Evolutionary conservation across 2,113 vertebrate species (phyloP).

Genomic region (Lontra canadensis): DNA sequence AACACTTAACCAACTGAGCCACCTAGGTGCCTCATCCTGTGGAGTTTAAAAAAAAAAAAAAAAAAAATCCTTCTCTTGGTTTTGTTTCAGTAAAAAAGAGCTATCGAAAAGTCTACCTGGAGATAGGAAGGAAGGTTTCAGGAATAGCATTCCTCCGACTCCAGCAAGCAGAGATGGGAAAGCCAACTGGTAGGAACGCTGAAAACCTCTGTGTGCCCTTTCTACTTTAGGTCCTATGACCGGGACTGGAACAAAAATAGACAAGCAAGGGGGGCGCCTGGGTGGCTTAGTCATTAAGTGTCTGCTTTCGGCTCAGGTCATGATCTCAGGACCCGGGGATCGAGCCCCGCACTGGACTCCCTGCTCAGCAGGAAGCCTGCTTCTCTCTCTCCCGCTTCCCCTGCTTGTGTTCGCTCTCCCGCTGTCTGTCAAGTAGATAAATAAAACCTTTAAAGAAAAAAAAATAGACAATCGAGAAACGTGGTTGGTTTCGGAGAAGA

Average conservation of each 20-base stretch:
- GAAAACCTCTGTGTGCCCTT: background rate
- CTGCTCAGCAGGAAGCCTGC: too few species aligned
- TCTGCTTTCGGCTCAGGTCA: too few species aligned
- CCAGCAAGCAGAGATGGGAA: background rate
- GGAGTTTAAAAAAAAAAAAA: background rate
- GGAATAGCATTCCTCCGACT: background rate
- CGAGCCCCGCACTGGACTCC: too few species aligned
- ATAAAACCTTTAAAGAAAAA: too few species aligned
- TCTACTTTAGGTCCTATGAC: background rate
- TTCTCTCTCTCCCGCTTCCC: too few species aligned
- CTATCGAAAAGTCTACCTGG: background rate
- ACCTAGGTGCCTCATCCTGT: background rate
- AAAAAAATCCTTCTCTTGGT: background rate
- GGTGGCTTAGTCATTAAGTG: too few species aligned
- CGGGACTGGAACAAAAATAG: background rate
- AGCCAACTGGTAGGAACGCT: background rate
- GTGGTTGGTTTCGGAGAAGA: background rate
- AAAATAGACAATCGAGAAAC: background rate
- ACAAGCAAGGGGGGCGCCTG: background rate
- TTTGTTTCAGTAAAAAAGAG: slow-evolving; percentile 18
- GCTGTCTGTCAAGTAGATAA: too few species aligned
- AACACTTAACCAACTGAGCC: background rate
- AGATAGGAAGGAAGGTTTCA: background rate
- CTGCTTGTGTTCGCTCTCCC: too few species aligned
- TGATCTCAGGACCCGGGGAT: too few species aligned